Evolutionary conservation across 2,113 vertebrate species (phyloP).

Genomic region (Mormyrus lacerda): DNA sequence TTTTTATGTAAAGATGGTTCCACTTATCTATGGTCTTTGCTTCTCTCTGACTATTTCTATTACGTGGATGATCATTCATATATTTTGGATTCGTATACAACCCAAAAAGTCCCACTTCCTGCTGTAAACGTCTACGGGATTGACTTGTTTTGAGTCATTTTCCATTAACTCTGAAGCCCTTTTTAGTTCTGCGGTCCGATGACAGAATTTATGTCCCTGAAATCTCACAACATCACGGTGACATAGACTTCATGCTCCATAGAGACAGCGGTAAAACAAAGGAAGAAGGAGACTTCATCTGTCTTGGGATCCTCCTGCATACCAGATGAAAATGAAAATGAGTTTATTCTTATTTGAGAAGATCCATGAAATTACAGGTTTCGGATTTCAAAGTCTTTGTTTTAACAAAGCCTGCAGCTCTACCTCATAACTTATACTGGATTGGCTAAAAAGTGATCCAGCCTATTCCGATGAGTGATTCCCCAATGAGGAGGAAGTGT

Average conservation of each 20-base stretch:
- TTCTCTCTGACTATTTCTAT: not conserved
- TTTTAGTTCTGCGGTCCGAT: slow-evolving; percentile 28
- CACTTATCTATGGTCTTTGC: not conserved
- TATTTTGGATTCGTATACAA: not conserved
- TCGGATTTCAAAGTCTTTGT: slow-evolving; percentile 10
- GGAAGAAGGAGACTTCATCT: slow-evolving; percentile 22
- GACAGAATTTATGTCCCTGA: not conserved
- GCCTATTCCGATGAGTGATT: not conserved
- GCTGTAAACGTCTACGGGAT: not conserved
- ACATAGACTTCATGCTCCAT: slow-evolving; percentile 31
- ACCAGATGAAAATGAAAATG: slow-evolving; percentile 36
- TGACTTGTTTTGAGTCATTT: not conserved
- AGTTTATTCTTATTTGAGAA: slow-evolving; percentile 18
- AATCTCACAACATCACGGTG: not conserved
- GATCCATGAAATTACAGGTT: slow-evolving; percentile 6
- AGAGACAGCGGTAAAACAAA: slow-evolving; percentile 22
- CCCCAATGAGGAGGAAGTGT: not conserved
- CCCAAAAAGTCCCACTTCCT: not conserved
- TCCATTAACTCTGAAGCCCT: not conserved
- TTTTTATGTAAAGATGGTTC: not conserved
- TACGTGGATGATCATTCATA: not conserved
- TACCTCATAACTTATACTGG: not conserved
- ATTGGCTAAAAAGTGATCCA: not conserved
- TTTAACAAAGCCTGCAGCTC: not conserved
- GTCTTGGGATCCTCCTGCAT: not conserved